These are phyloP conservation scores for Conus ventricosus DNA, from an alignment of 1,140 invertebrate genomes.

Conservation along the genomic window DNA sequence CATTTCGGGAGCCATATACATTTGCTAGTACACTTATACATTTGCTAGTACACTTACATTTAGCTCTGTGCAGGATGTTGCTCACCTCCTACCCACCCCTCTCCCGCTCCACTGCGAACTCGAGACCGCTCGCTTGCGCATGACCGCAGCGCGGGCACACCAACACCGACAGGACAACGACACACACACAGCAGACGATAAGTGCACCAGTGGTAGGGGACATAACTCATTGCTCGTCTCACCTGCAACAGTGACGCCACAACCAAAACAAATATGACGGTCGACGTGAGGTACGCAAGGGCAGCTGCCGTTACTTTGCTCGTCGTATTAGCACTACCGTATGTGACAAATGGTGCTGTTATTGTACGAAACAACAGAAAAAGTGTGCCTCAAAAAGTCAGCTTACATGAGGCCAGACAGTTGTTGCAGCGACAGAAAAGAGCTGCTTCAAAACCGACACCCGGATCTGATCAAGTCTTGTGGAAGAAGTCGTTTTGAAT, in stretches of 20 bases:
- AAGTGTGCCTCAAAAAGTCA: not conserved
- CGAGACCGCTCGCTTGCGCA: too few relatives aligned
- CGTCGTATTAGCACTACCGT: not conserved
- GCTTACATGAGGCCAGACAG: not conserved
- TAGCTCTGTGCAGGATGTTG: too few relatives aligned
- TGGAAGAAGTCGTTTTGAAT: not conserved
- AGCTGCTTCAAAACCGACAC: not conserved
- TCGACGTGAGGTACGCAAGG: not conserved
- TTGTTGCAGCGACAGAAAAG: not conserved
- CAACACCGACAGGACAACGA: too few relatives aligned
- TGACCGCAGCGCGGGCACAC: too few relatives aligned
- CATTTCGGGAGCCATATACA: too few relatives aligned
- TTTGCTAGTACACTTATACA: too few relatives aligned
- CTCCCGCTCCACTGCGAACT: too few relatives aligned
- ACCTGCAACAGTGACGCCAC: not conserved
- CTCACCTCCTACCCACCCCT: too few relatives aligned
- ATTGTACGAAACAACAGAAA: not conserved
- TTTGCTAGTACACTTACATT: too few relatives aligned
- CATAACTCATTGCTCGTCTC: not conserved
- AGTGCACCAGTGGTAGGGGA: not conserved
- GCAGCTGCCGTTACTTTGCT: not conserved
- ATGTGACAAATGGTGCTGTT: not conserved
- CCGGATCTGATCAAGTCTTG: not conserved
- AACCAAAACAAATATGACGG: conserved; percentile 3
- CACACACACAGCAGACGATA: not conserved